Conservation (phyloP, 2,113 vertebrate genomes). For the Pogona vitticeps region DNA sequence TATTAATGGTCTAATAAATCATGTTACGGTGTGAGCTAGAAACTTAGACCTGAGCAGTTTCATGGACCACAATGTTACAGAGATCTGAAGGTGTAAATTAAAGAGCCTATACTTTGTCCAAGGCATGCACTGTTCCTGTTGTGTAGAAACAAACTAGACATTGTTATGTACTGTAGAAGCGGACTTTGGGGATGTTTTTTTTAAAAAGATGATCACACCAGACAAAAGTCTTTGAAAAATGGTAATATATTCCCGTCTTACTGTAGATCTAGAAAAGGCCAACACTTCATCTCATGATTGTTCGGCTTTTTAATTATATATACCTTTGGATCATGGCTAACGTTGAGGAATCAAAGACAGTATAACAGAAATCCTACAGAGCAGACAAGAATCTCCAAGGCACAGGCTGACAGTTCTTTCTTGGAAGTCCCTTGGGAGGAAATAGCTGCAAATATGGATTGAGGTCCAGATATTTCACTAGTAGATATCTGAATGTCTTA, state of each 20-base stretch:
- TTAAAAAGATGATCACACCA: not conserved
- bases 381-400: not conserved
- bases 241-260: not conserved
- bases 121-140: not conserved
- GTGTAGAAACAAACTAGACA: not conserved
- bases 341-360: not conserved
- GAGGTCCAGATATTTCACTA: not conserved
- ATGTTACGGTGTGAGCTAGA: not conserved
- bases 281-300: not conserved
- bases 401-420: not conserved
- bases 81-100: not conserved
- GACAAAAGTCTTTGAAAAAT: not conserved
- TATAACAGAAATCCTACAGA: not conserved
- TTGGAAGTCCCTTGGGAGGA: not conserved
- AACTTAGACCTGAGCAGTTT: not conserved
- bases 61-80: not conserved
- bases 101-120: not conserved
- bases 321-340: not conserved
- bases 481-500: not conserved
- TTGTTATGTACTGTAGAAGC: not conserved
- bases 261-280: not conserved
- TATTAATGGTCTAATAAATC: conserved; percentile 8
- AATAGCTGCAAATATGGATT: not conserved
- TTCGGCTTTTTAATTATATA: not conserved
- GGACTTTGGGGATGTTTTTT: not conserved